Evolutionary conservation across 2,888 invertebrate species (phyloP).

Genomic region (Sycophila texana): DNA sequence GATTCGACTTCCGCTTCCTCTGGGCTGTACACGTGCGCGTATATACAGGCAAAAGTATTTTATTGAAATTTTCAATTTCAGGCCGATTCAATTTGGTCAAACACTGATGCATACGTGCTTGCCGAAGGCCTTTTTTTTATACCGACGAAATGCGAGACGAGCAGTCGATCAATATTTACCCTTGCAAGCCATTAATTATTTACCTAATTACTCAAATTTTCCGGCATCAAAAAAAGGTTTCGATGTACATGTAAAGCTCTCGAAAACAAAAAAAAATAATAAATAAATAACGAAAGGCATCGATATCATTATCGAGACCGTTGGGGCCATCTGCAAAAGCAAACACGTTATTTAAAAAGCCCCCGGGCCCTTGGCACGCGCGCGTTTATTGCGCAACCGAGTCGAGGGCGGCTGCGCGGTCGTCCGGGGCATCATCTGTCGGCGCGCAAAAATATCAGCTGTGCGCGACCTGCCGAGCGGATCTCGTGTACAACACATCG

Average conservation of each 20-base stretch:
- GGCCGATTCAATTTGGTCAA: too few species aligned
- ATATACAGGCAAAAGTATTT: neutral
- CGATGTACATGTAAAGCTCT: neutral
- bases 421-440: conserved; percentile 65
- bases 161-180: too few species aligned
- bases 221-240: neutral
- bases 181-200: too few species aligned
- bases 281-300: neutral
- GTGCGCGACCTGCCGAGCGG: conserved; percentile 62
- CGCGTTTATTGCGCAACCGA: neutral
- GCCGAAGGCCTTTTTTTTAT: too few species aligned
- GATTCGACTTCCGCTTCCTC: too few species aligned
- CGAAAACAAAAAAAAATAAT: too few species aligned
- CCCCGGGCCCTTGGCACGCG: conserved; percentile 5
- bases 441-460: conserved; percentile 71
- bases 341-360: conserved; percentile 40
- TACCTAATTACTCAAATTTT: neutral
- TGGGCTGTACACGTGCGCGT: neutral
- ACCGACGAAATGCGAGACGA: too few species aligned
- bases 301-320: conserved; percentile 20
- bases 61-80: too few species aligned
- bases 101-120: too few species aligned
- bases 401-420: neutral
- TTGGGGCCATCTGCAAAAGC: conserved; percentile 30
- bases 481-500: conserved; percentile 27